These are phyloP conservation scores for Cassiopea andromeda DNA, from an alignment of 30 jellyfish, hydroid and myxozoan species.

Conservation along the genomic window DNA sequence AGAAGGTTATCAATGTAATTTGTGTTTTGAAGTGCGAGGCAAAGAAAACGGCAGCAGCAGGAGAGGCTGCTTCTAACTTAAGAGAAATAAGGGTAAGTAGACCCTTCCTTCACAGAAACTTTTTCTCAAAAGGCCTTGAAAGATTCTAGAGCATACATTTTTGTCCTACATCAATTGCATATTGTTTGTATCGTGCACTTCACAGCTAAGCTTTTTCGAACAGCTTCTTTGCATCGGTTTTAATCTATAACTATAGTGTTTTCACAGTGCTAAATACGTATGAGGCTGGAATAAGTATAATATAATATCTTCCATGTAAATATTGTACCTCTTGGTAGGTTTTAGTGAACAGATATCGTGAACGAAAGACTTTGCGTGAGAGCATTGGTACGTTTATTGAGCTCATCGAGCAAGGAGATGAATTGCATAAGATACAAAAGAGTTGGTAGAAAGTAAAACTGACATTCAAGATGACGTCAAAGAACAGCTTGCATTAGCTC, in stretches of 20 bases:
- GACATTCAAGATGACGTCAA: not conserved
- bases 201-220: not conserved
- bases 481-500: no score
- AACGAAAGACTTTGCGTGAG: not conserved
- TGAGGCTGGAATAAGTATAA: no score
- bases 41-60: slow-evolving; percentile 32
- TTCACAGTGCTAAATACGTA: not conserved
- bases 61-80: slow-evolving; percentile 2
- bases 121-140: not conserved
- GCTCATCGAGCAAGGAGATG: slow-evolving; percentile 14
- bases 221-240: not conserved
- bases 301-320: no score
- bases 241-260: no score
- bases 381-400: not conserved
- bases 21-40: no score
- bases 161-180: not conserved
- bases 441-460: slow-evolving; percentile 16
- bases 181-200: not conserved
- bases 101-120: no score
- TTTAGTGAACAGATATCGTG: no score
- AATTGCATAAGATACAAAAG: slow-evolving; percentile 14
- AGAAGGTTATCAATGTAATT: no score
- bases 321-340: no score
- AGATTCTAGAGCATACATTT: no score
- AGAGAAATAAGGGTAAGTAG: slow-evolving; percentile 21